phyloP scores from a whole-genome alignment of 2,113 vertebrate species.

The Mobula birostris region DNA sequence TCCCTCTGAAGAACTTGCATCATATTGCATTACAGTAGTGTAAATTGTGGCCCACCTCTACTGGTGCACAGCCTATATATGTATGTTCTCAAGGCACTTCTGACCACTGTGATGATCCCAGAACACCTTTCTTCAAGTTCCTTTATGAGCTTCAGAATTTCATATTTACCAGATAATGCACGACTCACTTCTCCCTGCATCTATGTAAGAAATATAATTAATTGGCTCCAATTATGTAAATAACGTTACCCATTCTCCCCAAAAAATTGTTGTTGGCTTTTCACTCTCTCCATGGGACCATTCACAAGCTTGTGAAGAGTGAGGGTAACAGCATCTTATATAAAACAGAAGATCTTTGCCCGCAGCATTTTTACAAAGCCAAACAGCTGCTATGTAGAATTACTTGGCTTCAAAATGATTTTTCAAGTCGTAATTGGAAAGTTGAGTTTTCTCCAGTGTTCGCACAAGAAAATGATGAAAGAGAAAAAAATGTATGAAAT shows the following conservation, averaged over 20 bases:
- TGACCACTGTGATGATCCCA: not conserved
- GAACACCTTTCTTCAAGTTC: not conserved
- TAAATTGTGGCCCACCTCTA: not conserved
- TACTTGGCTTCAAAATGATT: not conserved
- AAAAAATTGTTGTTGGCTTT: not conserved
- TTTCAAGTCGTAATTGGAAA: not conserved
- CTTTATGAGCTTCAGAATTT: not conserved
- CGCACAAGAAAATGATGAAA: not conserved
- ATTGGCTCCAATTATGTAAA: not conserved
- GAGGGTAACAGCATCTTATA: not conserved
- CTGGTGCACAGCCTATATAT: not conserved
- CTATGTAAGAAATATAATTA: too few species aligned
- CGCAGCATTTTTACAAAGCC: not conserved
- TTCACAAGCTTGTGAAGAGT: not conserved
- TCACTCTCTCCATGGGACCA: too few species aligned
- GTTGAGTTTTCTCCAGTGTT: not conserved
- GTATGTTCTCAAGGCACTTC: not conserved
- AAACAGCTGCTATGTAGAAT: not conserved
- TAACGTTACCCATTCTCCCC: not conserved
- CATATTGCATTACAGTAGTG: not conserved
- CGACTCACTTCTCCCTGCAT: too few species aligned
- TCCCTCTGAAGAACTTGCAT: not conserved
- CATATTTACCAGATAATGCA: too few species aligned
- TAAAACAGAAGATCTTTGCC: not conserved
- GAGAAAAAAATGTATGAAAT: not conserved